Percentiles rank a stretch among this genome's conserved stretches.
Conservation (phyloP, 2,797 vertebrate species). For the Sparus aurata region DNA sequence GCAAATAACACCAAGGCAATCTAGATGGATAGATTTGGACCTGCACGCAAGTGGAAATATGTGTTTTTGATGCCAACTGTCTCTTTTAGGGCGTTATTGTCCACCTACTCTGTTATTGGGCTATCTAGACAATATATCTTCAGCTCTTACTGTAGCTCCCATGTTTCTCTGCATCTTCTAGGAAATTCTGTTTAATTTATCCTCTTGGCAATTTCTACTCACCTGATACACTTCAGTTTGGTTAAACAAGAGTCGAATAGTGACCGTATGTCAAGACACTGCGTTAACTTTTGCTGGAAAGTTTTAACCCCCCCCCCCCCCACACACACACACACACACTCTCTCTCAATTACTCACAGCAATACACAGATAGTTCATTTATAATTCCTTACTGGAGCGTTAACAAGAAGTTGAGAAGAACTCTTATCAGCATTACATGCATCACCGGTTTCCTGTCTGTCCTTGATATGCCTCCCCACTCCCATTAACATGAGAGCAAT, state of each 20-base stretch:
- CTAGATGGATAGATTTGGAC: no score
- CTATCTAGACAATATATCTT: not conserved
- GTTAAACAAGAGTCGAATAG: conserved; percentile 41
- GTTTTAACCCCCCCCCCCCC: conserved; percentile 37
- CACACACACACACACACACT: conserved; percentile 9
- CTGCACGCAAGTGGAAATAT: no score
- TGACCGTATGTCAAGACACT: conserved; percentile 11
- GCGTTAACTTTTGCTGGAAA: conserved; percentile 49
- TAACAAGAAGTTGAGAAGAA: conserved; percentile 72
- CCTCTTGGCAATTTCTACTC: conserved; percentile 33
- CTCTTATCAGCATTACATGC: conserved; percentile 79
- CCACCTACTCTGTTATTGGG: conserved; percentile 1
- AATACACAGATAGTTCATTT: conserved; percentile 56
- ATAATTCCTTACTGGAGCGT: conserved; percentile 62
- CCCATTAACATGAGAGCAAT: conserved; percentile 79
- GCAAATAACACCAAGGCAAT: no score
- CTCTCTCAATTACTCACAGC: conserved; percentile 23
- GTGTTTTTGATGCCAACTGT: no score
- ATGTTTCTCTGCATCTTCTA: not conserved
- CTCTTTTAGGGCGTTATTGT: not conserved
- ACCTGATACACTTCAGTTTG: conserved; percentile 31
- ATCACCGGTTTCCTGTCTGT: conserved; percentile 74
- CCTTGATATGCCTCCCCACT: conserved; percentile 76
- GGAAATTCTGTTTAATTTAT: conserved; percentile 28
- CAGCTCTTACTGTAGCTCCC: not conserved